Base-by-base conservation (phyloP, 2,888 invertebrate genomes). In the Nomada fucata region DNA sequence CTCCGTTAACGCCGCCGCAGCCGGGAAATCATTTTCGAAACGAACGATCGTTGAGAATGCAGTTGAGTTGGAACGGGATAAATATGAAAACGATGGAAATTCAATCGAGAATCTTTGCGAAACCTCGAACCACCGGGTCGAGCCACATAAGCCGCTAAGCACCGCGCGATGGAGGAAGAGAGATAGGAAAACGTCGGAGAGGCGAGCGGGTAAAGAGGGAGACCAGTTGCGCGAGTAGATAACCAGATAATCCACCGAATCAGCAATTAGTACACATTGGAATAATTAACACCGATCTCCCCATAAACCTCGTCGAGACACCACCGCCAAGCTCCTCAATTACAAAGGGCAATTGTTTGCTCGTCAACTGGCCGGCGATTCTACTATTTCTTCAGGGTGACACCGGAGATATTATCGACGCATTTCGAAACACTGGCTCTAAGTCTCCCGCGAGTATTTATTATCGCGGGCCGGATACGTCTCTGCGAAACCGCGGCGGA, bases 201-300 rank as follows among this genome's bases (percentile, higher is more conserved):
- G 44, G 67, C 7, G n/a, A 20, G n/a, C 13, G 50, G 36, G 15
- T 67, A 61, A 42, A 29, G 55, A 50, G 64, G 68, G 61, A 63
- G 36, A 59, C 47, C 36, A 60, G 67, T 61, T 26, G 80, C 71
- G 26, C 47, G 61, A 83, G 83, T 87, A 87, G 86, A 86, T 88
- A 83, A 82, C 82, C 83, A 76, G 86, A 88, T 88, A 88, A 88
- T 88, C 88, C 85, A 88, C 79, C 83, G 83, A 85, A 85, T 88
- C 88, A 83, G 85, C 88, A 86, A 88, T 88, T 88, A 86, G 88
- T 82, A 79, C 79, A 88, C 86, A 86, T 86, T 88, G 83, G 86
- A 88, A 88, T 88, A 88, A 88, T 88, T 88, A 88, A 86, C 84
- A 76, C 74, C 81, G 79, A 86, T 87, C 79, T 82, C 72, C 81